These are phyloP conservation scores for rat (Rattus norvegicus) DNA, from an alignment of 2,113 vertebrate species.

Conservation along the genomic window DNA sequence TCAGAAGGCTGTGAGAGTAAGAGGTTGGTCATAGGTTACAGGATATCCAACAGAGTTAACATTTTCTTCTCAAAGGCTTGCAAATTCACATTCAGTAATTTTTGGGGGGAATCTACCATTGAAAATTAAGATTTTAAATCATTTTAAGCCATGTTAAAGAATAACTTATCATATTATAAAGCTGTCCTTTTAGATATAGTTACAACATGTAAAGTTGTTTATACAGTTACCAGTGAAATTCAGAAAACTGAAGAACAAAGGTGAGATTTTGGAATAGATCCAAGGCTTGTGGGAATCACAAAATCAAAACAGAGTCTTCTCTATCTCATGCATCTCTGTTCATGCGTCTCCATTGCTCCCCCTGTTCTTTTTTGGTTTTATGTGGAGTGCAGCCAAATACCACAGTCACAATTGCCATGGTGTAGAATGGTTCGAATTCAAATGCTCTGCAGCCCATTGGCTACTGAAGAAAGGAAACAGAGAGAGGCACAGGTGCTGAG, in stretches of 20 bases:
- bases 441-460: neutral
- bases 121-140: neutral
- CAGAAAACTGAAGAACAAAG: neutral
- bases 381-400: neutral
- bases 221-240: neutral
- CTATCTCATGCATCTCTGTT: too few species aligned
- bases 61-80: neutral
- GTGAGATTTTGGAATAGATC: neutral
- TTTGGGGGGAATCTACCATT: neutral
- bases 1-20: neutral
- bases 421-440: neutral
- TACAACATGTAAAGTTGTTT: neutral
- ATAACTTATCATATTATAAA: neutral
- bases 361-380: neutral
- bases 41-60: neutral
- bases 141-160: neutral
- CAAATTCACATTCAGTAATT: neutral
- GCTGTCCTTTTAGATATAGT: neutral
- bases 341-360: neutral
- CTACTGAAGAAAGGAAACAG: neutral
- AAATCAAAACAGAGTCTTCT: neutral
- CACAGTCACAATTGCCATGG: too few species aligned
- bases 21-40: neutral
- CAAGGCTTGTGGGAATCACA: neutral
- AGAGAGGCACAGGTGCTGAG: neutral